Evolutionary conservation across 2,797 vertebrate genomes (phyloP).

Genomic region (Coranthus polyacanthus): DNA sequence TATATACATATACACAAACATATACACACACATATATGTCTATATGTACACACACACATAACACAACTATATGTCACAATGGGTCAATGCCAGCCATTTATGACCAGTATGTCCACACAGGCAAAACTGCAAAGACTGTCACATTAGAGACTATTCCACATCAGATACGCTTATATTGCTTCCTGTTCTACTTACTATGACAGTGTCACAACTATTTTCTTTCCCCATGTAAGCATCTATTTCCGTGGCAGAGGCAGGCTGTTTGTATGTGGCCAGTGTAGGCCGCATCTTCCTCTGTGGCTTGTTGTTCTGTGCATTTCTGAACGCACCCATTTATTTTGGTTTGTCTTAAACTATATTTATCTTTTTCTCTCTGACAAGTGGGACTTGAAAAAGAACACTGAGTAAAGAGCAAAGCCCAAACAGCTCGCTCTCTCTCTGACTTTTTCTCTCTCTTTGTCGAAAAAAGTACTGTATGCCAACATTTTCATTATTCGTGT

Average conservation of each 20-base stretch:
- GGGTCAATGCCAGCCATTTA: slow-evolving; percentile 3
- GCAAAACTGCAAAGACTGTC: too few species aligned
- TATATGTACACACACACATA: too few species aligned
- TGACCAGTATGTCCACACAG: slow-evolving; percentile 26
- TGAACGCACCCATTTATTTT: slow-evolving; percentile 93
- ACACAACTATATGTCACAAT: too few species aligned
- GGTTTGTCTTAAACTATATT: slow-evolving; percentile 95
- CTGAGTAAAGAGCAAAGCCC: slow-evolving; percentile 71
- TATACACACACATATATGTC: too few species aligned
- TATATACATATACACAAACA: too few species aligned
- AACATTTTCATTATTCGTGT: slow-evolving; percentile 43
- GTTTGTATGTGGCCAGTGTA: slow-evolving; percentile 87
- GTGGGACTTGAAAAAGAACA: slow-evolving; percentile 87
- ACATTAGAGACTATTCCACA: slow-evolving; percentile 64
- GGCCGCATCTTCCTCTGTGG: slow-evolving; percentile 90
- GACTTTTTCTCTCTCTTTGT: slow-evolving; percentile 18
- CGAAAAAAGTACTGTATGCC: slow-evolving; percentile 35
- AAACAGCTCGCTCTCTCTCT: slow-evolving; percentile 42
- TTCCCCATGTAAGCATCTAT: slow-evolving; percentile 86
- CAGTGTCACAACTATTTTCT: slow-evolving; percentile 89
- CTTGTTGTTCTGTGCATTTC: slow-evolving; percentile 88
- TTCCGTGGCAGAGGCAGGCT: slow-evolving; percentile 87
- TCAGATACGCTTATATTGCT: slow-evolving; percentile 73
- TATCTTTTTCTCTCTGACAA: slow-evolving; percentile 89
- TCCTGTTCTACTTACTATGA: slow-evolving; percentile 85